These are phyloP conservation scores for Tetraneura akinire DNA, from an alignment of 1,140 invertebrate species.

Conservation along the genomic window DNA sequence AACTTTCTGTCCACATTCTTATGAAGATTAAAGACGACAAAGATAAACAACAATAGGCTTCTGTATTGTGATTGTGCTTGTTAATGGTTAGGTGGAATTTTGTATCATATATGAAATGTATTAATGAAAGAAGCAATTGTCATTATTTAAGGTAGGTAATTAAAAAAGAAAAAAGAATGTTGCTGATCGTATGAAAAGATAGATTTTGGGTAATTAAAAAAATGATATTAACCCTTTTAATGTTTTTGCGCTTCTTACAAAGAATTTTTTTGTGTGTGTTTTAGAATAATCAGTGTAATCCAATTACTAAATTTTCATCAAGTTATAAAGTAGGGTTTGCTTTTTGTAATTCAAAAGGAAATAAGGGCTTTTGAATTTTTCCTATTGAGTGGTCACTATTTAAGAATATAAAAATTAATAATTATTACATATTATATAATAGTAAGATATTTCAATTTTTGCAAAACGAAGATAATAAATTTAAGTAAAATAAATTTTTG, in stretches of 20 bases:
- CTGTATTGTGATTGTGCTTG: not conserved
- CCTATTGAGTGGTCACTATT: too few species aligned
- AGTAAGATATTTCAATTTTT: too few species aligned
- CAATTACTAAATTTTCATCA: conserved; percentile 35
- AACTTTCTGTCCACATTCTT: not conserved
- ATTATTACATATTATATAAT: too few species aligned
- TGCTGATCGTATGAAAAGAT: not conserved
- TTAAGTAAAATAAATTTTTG: too few species aligned
- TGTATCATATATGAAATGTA: not conserved
- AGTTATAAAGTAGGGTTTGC: conserved; percentile 23
- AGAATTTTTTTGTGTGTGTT: conserved; percentile 13
- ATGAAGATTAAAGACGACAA: not conserved
- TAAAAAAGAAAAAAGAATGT: not conserved
- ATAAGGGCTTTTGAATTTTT: not conserved
- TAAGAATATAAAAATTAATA: too few species aligned
- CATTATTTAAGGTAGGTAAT: conserved; percentile 35
- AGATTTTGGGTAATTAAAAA: conserved; percentile 36
- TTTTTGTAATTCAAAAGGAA: not conserved
- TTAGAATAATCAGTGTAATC: not conserved
- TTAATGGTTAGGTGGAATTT: not conserved
- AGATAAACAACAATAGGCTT: not conserved
- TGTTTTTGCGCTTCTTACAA: conserved; percentile 18
- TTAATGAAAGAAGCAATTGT: not conserved
- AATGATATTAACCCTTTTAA: conserved; percentile 20
- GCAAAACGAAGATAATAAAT: too few species aligned